Evolutionary conservation across 2,888 invertebrate genomes (phyloP), one percentile per base, ranked within the genome.

Genomic region (Acleris holmiana): DNA sequence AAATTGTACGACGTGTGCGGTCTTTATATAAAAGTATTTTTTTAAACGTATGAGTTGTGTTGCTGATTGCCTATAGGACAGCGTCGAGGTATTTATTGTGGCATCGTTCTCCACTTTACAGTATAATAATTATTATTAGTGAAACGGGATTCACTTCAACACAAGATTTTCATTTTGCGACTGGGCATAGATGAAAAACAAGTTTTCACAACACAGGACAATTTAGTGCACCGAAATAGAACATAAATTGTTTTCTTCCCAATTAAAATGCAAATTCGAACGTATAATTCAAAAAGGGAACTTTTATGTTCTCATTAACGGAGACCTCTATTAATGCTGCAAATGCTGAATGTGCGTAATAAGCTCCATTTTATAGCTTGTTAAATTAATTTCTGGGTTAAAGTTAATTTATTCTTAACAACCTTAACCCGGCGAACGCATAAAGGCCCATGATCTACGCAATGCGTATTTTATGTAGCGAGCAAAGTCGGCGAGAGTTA

Each of bases 201-300:
- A 35, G 13, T 35, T 35, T 35, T 13, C 10, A 35, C 35, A 35
- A 17, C 53, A 63, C 56, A 49, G 61, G 64, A 64, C 61, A 68
- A 70, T 72, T 66, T 67, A 67, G 73, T 75, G 66, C 69, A 79
- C 19, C 46, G 55, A 19, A 41, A 73, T 75, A 35, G 35, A 13
- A 35, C 35, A 35, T 75, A 68, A 75, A 74, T 72, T 72, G 78
- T 78, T 84, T 82, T 82, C 80, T 83, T 84, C 80, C 76, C 78
- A 83, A 85, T 88, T 83, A 83, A 87, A 84, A 86, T 87, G 86
- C 78, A 82, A 87, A 88, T 88, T 83, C 71, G 67, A 70, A 76
- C 75, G 74, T 80, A 86, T 88, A 85, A 83, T 80, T 87, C 78
- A 80, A 78, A 65, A 80, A 79, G 78, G 76, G 77, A 80, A 76